Evolutionary conservation across 2,797 vertebrate species (phyloP).

Genomic region (Chelon auratus): DNA sequence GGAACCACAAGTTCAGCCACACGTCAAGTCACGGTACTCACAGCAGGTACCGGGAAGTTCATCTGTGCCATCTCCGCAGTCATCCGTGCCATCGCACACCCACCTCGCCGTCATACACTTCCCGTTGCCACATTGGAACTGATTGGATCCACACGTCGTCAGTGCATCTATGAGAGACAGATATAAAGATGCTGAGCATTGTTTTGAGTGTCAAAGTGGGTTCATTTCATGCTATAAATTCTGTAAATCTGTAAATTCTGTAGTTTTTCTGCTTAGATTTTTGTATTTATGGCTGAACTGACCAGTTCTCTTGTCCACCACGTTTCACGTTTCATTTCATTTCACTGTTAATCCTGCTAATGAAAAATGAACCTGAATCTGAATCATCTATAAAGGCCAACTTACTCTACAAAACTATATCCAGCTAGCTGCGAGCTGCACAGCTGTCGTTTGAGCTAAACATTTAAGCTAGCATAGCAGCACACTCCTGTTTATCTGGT

Average conservation of each 20-base stretch:
- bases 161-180: conserved; percentile 64
- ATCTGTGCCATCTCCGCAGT: conserved; percentile 89
- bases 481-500: no score
- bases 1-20: neutral
- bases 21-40: conserved; percentile 75
- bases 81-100: conserved; percentile 87
- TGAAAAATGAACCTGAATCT: no score
- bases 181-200: conserved; percentile 18
- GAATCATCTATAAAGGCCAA: no score
- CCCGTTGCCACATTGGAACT: conserved; percentile 87
- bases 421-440: neutral
- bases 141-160: conserved; percentile 68
- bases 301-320: no score
- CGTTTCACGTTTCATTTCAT: no score
- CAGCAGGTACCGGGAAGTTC: conserved; percentile 86
- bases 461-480: neutral
- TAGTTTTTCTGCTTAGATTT: no score
- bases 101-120: conserved; percentile 85
- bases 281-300: conserved; percentile 13
- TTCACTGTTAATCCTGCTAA: no score
- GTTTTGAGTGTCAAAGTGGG: neutral
- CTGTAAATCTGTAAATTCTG: no score
- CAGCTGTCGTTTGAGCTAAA: neutral
- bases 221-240: neutral
- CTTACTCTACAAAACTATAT: no score